A percentile compares a stretch with the other conserved stretches of the same genome.
Conservation (phyloP, 1,140 invertebrate species). For the Drosophila virilis region DNA sequence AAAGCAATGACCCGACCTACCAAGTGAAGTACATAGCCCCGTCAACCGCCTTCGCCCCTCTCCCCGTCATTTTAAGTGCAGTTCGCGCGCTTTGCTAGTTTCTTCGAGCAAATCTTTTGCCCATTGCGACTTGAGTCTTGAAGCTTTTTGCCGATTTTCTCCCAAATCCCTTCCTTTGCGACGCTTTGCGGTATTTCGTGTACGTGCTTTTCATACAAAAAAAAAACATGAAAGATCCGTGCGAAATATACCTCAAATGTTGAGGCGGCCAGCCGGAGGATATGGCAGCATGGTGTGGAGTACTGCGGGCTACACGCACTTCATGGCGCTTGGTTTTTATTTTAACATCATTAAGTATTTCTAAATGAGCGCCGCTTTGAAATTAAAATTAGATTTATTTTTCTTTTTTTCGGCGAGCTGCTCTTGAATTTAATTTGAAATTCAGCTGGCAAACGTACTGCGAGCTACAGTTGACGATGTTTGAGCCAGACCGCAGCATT, state of each 20-base stretch:
- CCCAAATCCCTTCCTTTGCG: constrained; percentile 2
- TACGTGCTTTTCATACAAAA: constrained; percentile 66
- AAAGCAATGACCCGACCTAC: constrained; percentile 61
- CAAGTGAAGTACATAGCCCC: constrained; percentile 15
- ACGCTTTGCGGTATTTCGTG: constrained; percentile 62
- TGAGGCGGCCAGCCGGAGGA: background rate
- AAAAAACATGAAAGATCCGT: constrained; percentile 43
- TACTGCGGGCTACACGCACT: constrained; percentile 42
- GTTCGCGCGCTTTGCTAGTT: constrained; percentile 17
- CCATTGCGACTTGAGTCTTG: constrained; percentile 43
- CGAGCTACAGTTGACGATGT: background rate
- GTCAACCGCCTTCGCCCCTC: background rate
- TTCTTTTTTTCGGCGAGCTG: constrained; percentile 12
- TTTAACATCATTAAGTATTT: constrained; percentile 71
- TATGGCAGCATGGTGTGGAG: background rate
- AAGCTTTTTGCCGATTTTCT: constrained; percentile 28
- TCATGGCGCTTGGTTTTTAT: constrained; percentile 66
- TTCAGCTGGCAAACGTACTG: constrained; percentile 13
- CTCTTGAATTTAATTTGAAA: constrained; percentile 68
- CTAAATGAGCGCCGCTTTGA: constrained; percentile 68
- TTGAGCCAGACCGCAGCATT: constrained; percentile 44
- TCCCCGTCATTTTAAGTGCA: constrained; percentile 22
- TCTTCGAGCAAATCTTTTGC: constrained; percentile 31
- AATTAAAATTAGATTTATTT: constrained; percentile 68
- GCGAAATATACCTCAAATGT: constrained; percentile 49